Conservation (phyloP, 1,140 invertebrate genomes). For the Eufriesea mexicana region DNA sequence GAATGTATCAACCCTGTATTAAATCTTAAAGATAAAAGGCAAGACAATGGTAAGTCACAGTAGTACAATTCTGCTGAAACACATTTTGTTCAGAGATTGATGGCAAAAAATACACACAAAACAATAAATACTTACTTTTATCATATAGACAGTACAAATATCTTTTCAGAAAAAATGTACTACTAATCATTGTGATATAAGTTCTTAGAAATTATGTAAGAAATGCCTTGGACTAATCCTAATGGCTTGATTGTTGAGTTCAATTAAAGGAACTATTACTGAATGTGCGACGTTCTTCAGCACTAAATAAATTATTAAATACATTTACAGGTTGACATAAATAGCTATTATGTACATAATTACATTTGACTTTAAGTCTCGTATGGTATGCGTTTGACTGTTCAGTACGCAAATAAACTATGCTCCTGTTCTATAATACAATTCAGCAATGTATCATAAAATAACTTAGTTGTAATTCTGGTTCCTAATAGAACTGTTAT, state of each 20-base stretch:
- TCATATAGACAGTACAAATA: background rate
- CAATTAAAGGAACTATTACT: conserved; percentile 40
- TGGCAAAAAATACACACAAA: background rate
- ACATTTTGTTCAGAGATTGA: background rate
- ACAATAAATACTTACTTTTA: background rate
- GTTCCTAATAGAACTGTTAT: conserved; percentile 3
- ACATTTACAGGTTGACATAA: conserved; percentile 50
- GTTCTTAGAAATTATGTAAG: background rate
- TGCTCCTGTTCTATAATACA: conserved; percentile 34
- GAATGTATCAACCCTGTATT: conserved; percentile 46
- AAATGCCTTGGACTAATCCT: conserved; percentile 15
- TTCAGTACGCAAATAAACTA: conserved; percentile 23
- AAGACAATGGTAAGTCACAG: conserved; percentile 47
- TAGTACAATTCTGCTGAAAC: conserved; percentile 41
- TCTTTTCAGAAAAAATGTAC: conserved; percentile 27
- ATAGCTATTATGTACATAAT: conserved; percentile 64
- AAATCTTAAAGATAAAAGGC: conserved; percentile 52
- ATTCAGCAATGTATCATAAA: conserved; percentile 39
- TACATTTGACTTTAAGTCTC: conserved; percentile 37
- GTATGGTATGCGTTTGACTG: conserved; percentile 28
- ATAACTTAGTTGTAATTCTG: background rate
- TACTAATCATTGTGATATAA: background rate
- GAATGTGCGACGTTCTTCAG: conserved; percentile 19
- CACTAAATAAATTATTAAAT: conserved; percentile 67
- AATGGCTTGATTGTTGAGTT: conserved; percentile 17